Base-by-base conservation (phyloP, 2,113 vertebrate species). In the Dicentrarchus labrax region DNA sequence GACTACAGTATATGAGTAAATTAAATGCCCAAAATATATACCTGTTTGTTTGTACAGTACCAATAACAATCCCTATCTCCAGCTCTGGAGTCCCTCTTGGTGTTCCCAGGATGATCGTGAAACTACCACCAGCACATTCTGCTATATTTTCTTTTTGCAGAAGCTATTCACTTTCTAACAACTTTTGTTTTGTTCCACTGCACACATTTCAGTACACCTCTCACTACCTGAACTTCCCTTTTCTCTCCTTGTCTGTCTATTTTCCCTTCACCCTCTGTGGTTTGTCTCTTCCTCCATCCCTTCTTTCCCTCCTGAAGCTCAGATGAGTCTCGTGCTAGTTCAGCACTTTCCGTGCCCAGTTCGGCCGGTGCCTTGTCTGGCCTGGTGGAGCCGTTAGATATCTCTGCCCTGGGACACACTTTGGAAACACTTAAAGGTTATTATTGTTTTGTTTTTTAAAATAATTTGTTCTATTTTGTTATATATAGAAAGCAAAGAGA, bases 341-440 rank as follows among this genome's bases (percentile, higher is more conserved):
- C 84, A 1, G 76, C 74, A 2, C 16, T 43, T 8, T 69, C 92
- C 9, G 62, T 82, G 0, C 38, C 73, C 80, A 89, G 93, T 72
- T 89, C 95, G 2, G 71, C 89, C 5, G 87, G 87, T 1, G 86
- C 67, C 1, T 70, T 88, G 16, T 90, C 21, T 62, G 85, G 43
- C n/a, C 77, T 73, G 12, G 85, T 84, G 16, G 88, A 95, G 57
- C 86, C 45, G 0, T 78, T 54, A 12, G 84, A 93, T 54, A 22
- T 21, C 39, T 86, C 87, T 36, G 43, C 65, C 61, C 64, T 90
- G 80, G 92, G 59, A 57, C 80, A 76, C 4, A 65, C 87, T 69
- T 61, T 77, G 59, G 92, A 93, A 82, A 62, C 84, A 51, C 72
- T 78, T n/a, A 92, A 82, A 92, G 94, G 95, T 95, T 59, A 68